Evolutionary conservation across 2,113 vertebrate species (phyloP).

Genomic region (Erythrolamprus reginae): DNA sequence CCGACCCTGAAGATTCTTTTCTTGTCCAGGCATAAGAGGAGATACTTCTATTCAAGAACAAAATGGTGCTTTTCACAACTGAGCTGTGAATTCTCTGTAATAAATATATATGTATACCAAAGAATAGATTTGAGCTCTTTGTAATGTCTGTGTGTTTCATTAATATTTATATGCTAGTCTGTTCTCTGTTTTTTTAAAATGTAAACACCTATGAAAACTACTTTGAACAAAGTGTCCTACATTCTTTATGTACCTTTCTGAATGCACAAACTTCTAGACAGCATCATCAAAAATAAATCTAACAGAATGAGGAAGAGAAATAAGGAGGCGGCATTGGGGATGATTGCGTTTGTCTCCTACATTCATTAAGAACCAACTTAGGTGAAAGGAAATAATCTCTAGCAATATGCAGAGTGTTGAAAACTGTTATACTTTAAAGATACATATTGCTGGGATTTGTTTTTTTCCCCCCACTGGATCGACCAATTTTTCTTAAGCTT

Average conservation of each 20-base stretch:
- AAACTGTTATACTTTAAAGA: constrained; percentile 34
- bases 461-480: constrained; percentile 30
- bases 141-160: constrained; percentile 25
- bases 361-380: constrained; percentile 42
- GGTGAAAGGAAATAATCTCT: constrained; percentile 37
- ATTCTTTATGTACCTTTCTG: constrained; percentile 24
- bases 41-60: constrained; percentile 16
- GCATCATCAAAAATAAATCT: constrained; percentile 21
- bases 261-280: constrained; percentile 21
- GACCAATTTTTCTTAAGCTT: constrained; percentile 22
- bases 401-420: constrained; percentile 11
- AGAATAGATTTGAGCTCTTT: constrained; percentile 35
- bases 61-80: constrained; percentile 27
- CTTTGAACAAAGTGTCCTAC: constrained; percentile 30
- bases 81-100: constrained; percentile 14
- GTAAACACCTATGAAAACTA: constrained; percentile 36
- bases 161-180: constrained; percentile 55
- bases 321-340: not conserved
- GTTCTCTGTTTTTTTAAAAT: constrained; percentile 23
- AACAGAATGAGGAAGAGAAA: constrained; percentile 15
- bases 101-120: constrained; percentile 11
- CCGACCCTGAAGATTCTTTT: not conserved
- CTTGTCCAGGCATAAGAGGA: not conserved
- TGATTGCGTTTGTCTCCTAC: constrained; percentile 30
- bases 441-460: not conserved